Percentiles rank a stretch among this genome's conserved stretches.
phyloP scores from a whole-genome alignment of 2,113 vertebrate genomes.

The Heterocephalus glaber region DNA sequence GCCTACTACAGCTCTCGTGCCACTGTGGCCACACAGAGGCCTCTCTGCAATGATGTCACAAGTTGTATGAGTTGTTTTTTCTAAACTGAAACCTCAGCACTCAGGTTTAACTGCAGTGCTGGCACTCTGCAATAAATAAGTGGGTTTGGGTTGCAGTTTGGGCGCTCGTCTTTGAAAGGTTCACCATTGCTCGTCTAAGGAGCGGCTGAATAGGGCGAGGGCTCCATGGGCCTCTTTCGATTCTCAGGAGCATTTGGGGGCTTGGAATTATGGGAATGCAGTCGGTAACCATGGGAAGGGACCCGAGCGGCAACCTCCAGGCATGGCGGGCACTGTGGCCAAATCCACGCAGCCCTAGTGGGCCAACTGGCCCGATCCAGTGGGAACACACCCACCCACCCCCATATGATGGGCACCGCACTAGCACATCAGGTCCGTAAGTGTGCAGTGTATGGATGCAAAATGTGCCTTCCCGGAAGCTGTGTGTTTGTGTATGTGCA shows the following conservation, averaged over 20 bases:
- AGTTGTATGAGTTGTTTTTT: neutral
- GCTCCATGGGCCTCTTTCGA: neutral
- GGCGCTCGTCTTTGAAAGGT: neutral
- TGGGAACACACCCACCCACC: too few species aligned
- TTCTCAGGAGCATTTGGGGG: neutral
- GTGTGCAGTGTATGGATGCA: rapidly evolving
- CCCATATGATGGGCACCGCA: rapidly evolving
- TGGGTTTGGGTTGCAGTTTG: neutral
- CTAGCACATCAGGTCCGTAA: neutral
- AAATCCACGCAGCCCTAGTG: neutral
- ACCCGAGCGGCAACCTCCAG: neutral
- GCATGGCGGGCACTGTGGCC: neutral
- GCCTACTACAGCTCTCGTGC: neutral
- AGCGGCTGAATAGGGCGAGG: neutral
- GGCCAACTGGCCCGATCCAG: rapidly evolving
- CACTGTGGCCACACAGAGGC: neutral
- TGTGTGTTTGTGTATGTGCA: neutral
- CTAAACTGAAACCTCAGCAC: neutral
- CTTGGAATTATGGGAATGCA: neutral
- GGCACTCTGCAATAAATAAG: neutral
- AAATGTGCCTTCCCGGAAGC: neutral
- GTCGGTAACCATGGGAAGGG: neutral
- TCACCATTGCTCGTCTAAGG: neutral
- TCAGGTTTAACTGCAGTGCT: neutral
- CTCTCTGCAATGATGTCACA: neutral